Conservation (phyloP, 2,888 invertebrate genomes). For the Orthosia cruda region DNA sequence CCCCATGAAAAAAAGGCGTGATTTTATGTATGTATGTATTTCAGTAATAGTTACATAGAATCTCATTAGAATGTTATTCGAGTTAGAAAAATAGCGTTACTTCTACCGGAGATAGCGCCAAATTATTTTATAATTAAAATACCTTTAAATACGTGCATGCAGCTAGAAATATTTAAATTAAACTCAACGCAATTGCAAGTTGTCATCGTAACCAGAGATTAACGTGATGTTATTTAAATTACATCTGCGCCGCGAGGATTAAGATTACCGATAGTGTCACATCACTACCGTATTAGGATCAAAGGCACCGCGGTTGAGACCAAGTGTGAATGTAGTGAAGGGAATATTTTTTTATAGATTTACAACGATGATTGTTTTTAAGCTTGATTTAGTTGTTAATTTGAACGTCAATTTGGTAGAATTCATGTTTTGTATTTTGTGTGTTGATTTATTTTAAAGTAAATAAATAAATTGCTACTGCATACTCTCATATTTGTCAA, state of each 20-base stretch:
- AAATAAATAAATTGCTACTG: no score
- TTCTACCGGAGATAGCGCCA: no score
- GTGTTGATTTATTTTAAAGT: no score
- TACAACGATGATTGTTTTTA: slow-evolving; percentile 2
- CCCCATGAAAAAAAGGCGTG: no score
- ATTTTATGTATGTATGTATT: no score
- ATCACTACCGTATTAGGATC: slow-evolving; percentile 65
- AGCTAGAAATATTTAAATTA: slow-evolving; percentile 23
- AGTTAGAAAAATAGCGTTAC: not conserved
- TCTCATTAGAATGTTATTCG: not conserved
- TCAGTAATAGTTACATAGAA: no score
- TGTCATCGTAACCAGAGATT: slow-evolving; percentile 57
- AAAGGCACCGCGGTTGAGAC: slow-evolving; percentile 58
- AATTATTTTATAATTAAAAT: not conserved
- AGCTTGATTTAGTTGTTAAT: not conserved
- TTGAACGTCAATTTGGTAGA: not conserved
- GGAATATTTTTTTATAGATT: not conserved
- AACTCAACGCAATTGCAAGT: slow-evolving; percentile 23
- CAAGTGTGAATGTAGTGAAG: slow-evolving; percentile 54
- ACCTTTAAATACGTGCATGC: not conserved
- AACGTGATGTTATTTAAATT: slow-evolving; percentile 67
- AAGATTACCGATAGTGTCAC: slow-evolving; percentile 69
- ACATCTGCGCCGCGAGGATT: slow-evolving; percentile 58
- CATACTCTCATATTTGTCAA: no score
- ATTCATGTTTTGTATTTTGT: no score